Percentiles rank a stretch among this genome's conserved stretches.
Conservation (phyloP, 2,797 vertebrate species). For the Chromis chromis region DNA sequence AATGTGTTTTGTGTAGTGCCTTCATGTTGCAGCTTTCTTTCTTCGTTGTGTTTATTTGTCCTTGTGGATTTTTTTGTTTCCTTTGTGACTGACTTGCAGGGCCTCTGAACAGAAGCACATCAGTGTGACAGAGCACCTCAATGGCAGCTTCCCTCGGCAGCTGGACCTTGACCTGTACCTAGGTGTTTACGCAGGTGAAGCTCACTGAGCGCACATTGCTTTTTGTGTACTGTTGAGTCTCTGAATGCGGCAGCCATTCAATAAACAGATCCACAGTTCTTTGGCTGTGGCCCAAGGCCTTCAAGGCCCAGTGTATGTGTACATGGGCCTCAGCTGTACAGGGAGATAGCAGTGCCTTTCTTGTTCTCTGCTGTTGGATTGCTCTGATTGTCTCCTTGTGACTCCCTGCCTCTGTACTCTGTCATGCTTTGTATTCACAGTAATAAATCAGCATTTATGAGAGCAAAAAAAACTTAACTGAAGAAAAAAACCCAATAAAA, state of each 20-base stretch:
- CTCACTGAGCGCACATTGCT: conserved; percentile 68
- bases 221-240: conserved; percentile 74
- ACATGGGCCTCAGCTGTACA: conserved; percentile 81
- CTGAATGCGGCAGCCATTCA: conserved; percentile 76
- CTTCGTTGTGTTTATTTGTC: conserved; percentile 75
- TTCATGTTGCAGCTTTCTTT: conserved; percentile 52
- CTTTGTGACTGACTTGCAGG: conserved; percentile 77
- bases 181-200: conserved; percentile 93
- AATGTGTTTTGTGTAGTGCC: conserved; percentile 63
- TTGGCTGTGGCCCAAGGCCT: conserved; percentile 83
- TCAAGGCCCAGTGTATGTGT: conserved; percentile 81
- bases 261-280: conserved; percentile 76
- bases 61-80: conserved; percentile 74
- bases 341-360: conserved; percentile 76
- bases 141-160: conserved; percentile 74
- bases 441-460: conserved; percentile 61
- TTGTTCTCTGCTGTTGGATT: conserved; percentile 71
- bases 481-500: conserved; percentile 37
- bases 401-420: conserved; percentile 70
- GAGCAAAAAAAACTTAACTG: conserved; percentile 33
- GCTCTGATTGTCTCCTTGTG: conserved; percentile 76
- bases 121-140: conserved; percentile 76
- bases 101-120: conserved; percentile 80
- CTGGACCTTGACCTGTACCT: conserved; percentile 91
- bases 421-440: conserved; percentile 63